phyloP scores from a whole-genome alignment of 2,888 invertebrate species.

The Cephus pygmeus region DNA sequence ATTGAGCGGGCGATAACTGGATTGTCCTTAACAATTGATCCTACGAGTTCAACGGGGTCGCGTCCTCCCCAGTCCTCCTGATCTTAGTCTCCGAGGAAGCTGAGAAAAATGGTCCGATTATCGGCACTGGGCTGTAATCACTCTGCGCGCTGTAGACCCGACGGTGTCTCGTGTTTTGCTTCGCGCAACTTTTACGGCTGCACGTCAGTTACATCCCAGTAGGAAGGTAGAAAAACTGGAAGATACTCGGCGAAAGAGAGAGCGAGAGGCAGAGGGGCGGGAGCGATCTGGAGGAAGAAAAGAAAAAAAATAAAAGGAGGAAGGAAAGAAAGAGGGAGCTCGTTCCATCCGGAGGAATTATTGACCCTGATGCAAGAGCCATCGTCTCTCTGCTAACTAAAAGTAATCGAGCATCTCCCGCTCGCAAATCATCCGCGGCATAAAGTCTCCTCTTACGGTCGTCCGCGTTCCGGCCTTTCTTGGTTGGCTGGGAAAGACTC shows the following conservation, averaged over 20 bases:
- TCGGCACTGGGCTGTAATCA: neutral
- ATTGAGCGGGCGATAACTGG: neutral
- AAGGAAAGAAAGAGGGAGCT: neutral
- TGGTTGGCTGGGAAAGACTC: neutral
- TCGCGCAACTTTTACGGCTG: slow-evolving; percentile 22
- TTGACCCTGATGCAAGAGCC: neutral
- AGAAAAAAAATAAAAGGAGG: neutral
- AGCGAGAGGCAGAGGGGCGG: neutral
- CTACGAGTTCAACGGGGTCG: neutral
- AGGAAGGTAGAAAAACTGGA: neutral
- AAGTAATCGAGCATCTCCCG: neutral
- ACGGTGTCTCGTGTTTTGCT: neutral
- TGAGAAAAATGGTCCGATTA: slow-evolving; percentile 21
- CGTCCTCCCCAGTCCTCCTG: neutral
- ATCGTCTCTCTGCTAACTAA: neutral
- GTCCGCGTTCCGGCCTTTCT: neutral
- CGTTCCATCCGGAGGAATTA: slow-evolving; percentile 4
- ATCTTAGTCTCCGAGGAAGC: neutral
- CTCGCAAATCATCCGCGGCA: slow-evolving; percentile 4
- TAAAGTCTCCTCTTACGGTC: neutral
- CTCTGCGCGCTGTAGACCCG: neutral
- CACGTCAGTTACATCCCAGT: slow-evolving; percentile 40
- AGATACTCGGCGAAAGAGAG: slow-evolving; percentile 19
- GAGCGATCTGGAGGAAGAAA: neutral
- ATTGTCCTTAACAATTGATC: neutral